Percentiles rank a stretch among this genome's conserved stretches.
These are phyloP conservation scores for Cephalopachus bancanus DNA, from an alignment of 2,797 vertebrate genomes.

Conservation along the genomic window DNA sequence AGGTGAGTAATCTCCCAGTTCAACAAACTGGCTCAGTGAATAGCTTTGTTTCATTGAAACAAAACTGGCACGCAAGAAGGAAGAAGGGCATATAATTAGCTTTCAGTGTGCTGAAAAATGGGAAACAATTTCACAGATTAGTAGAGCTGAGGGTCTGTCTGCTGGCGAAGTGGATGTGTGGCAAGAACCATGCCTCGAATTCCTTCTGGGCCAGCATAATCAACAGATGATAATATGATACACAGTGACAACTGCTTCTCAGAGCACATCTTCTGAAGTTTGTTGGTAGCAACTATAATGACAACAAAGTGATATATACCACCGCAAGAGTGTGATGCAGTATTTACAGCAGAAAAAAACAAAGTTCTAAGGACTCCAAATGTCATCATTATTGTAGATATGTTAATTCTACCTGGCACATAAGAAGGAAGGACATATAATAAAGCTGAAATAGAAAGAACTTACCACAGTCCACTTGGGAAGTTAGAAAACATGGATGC, in stretches of 20 bases:
- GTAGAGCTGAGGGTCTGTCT: conserved; percentile 79
- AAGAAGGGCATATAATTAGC: conserved; percentile 68
- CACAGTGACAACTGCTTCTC: not conserved
- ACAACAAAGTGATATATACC: not conserved
- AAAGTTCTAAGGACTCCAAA: not conserved
- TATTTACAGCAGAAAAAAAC: conserved; percentile 19
- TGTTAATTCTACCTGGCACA: not conserved
- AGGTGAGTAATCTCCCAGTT: conserved; percentile 71
- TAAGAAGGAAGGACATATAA: not conserved
- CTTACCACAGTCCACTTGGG: not conserved
- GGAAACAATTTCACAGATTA: conserved; percentile 84
- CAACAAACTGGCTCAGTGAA: conserved; percentile 67
- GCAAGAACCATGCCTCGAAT: conserved; percentile 54
- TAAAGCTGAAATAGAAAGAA: not conserved
- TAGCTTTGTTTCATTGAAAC: conserved; percentile 81
- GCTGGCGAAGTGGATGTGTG: conserved; percentile 39
- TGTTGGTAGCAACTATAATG: not conserved
- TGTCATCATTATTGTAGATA: not conserved
- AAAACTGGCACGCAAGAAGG: conserved; percentile 12
- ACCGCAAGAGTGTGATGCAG: not conserved
- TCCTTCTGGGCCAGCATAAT: not conserved
- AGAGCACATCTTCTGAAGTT: conserved; percentile 1
- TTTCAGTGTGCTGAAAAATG: conserved; percentile 72
- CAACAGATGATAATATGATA: not conserved
- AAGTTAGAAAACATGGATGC: not conserved